Base-by-base conservation (phyloP, 2,797 vertebrate species). In the Garrulus glandarius region DNA sequence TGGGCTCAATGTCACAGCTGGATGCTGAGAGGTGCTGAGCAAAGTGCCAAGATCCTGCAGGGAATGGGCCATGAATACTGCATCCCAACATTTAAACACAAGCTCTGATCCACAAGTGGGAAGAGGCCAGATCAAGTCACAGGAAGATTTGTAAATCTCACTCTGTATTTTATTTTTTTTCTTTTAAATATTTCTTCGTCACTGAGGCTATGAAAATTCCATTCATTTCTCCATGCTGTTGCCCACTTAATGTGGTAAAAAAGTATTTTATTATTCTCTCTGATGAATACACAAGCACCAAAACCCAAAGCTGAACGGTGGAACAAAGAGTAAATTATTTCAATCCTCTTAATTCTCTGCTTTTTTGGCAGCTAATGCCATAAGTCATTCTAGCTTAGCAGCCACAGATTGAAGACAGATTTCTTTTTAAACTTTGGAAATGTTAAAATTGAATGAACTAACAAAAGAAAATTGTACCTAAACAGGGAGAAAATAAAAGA, bases 251-350 rank as follows among this genome's bases (percentile, higher is more conserved):
- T 76, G 93, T 95, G 80, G 63, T 50, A 92, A 47, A 93, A 71
- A 91, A 90, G 70, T 49, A 70, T 89, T 94, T 94, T 88, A 86
- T 88, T 92, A 86, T 43, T 92, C 82, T 67, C 30, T 88, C 72
- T 95, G 89, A 82, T 72, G 63, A 87, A 84, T 67, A 87, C 6
- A 86, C 80, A 92, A 91, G 74, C 70, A 88, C 27, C 27, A 89
- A 90, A 90, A n/a, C 8, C 14, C 64, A 75, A 87, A 91, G 76
- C 69, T 67, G 61, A 86, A 30, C 41, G 84, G 52, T 24, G 72
- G 92, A 94, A 84, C 69, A 75, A 91, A 83, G 15, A 92, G 50
- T 72, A 90, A 91, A 95, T 88, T 60, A 93, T 84, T 95, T 67
- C 70, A 86, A 50, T 78, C 70, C 67, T 86, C 74, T 90, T 92